Conservation (phyloP, 2,888 invertebrate species). For the Ommatoiulus sabulosus region DNA sequence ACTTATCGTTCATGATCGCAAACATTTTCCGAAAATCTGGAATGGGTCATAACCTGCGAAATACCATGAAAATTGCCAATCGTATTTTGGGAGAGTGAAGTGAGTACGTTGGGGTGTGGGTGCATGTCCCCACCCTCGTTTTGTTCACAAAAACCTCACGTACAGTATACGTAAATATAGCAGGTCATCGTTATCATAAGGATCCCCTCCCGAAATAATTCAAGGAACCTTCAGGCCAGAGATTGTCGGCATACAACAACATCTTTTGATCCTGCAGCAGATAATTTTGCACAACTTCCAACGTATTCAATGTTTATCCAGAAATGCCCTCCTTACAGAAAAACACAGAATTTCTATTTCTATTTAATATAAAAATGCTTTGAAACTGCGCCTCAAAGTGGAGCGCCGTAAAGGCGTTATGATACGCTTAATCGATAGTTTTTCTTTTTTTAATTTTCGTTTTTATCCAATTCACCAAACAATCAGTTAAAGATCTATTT, state of each 20-base stretch:
- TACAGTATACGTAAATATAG: neutral
- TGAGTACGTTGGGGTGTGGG: neutral
- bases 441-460: neutral
- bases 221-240: neutral
- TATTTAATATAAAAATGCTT: slow-evolving; percentile 7
- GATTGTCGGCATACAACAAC: neutral
- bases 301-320: neutral
- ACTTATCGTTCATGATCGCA: neutral
- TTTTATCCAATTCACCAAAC: slow-evolving; percentile 3
- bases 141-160: neutral
- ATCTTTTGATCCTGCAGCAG: slow-evolving; percentile 5
- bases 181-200: slow-evolving; percentile 32
- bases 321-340: neutral
- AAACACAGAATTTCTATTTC: neutral
- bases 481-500: slow-evolving; percentile 34
- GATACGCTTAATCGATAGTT: neutral
- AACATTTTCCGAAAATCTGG: neutral
- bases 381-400: neutral
- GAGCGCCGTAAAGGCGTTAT: neutral
- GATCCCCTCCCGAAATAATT: neutral
- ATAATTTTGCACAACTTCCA: neutral
- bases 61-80: neutral
- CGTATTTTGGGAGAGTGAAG: neutral
- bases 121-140: neutral
- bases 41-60: neutral